Evolutionary conservation across 2,113 vertebrate species (phyloP).

Genomic region (Ardeotis arabs): DNA sequence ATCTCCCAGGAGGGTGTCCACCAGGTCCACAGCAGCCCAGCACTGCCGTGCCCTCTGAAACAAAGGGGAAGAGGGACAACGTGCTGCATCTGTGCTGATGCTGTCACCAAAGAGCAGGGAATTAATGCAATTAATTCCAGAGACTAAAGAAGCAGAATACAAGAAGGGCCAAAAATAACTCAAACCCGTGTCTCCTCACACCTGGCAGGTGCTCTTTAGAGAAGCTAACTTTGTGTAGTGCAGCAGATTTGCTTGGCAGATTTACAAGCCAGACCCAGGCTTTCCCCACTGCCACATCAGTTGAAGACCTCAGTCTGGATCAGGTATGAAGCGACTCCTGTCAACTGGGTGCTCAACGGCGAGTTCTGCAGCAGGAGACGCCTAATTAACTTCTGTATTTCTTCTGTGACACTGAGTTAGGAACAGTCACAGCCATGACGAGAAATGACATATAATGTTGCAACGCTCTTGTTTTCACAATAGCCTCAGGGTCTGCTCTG

Average conservation of each 20-base stretch:
- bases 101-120: neutral
- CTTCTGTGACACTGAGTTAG: neutral
- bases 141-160: neutral
- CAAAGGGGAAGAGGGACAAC: accelerated
- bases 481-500: neutral
- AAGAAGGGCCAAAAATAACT: neutral
- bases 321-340: neutral
- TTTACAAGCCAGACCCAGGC: neutral
- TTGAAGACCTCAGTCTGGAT: neutral
- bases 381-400: neutral
- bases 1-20: neutral
- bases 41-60: neutral
- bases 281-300: accelerated
- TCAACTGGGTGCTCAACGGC: accelerated
- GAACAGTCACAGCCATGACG: neutral
- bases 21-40: neutral
- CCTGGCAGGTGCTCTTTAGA: neutral
- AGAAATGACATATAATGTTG: neutral
- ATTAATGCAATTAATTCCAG: neutral
- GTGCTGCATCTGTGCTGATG: neutral
- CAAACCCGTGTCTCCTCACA: neutral
- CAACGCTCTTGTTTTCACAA: neutral
- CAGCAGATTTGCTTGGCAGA: neutral
- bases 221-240: neutral
- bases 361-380: neutral